phyloP scores from a whole-genome alignment of 2,113 vertebrate genomes.

The Notarius quadriscutis region DNA sequence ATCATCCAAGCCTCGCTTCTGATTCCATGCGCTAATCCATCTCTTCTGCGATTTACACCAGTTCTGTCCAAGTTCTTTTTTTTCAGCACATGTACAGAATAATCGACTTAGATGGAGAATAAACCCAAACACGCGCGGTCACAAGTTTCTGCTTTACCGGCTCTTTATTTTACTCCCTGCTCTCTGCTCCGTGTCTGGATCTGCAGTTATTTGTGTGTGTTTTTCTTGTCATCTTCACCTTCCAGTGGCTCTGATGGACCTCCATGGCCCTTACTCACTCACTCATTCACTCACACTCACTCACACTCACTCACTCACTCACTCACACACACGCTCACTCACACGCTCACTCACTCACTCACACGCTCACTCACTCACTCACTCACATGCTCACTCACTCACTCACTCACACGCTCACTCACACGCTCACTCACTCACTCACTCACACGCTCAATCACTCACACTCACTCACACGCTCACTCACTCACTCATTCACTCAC shows the following conservation, averaged over 20 bases:
- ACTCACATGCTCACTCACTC: too few relatives aligned
- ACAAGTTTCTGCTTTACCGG: background rate
- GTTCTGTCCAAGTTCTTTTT: background rate
- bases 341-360: background rate
- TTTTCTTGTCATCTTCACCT: background rate
- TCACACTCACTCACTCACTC: too few relatives aligned
- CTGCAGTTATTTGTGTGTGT: background rate
- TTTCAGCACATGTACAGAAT: background rate
- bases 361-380: too few relatives aligned
- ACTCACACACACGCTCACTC: too few relatives aligned
- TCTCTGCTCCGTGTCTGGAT: background rate
- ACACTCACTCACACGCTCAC: too few relatives aligned
- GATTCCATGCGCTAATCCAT: background rate
- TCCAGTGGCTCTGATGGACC: conserved; percentile 18
- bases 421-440: too few relatives aligned
- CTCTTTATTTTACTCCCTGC: background rate
- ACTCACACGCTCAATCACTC: too few relatives aligned
- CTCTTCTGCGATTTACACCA: background rate
- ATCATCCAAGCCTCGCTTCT: background rate
- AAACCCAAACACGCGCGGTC: background rate
- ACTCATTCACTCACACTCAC: background rate
- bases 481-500: too few relatives aligned
- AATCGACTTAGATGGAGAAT: conserved; percentile 19
- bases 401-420: too few relatives aligned
- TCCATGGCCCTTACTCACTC: conserved; percentile 23